Percentiles rank a stretch among this genome's conserved stretches.
These are phyloP conservation scores for Pocota personata DNA, from an alignment of 2,888 invertebrate genomes.

Conservation along the genomic window DNA sequence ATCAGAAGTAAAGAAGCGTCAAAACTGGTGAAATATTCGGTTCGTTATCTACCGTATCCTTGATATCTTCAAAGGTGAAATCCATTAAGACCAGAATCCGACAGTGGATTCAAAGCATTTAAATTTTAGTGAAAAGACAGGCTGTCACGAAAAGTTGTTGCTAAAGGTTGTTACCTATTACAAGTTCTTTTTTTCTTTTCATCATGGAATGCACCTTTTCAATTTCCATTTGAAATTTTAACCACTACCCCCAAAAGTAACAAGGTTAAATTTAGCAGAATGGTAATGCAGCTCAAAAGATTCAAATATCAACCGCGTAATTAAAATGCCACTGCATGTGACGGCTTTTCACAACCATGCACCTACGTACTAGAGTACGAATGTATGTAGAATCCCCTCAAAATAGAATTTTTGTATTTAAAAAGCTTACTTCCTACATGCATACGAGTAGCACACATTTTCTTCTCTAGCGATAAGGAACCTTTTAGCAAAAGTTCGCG, in stretches of 20 bases:
- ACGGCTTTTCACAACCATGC: not conserved
- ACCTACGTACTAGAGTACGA: not conserved
- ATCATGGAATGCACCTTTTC: not conserved
- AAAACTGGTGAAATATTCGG: too few relatives aligned
- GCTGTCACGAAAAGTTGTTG: not conserved
- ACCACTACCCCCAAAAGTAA: not conserved
- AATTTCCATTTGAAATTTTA: not conserved
- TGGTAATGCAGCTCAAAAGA: not conserved
- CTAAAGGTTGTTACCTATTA: not conserved
- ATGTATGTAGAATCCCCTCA: not conserved
- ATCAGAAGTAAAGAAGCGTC: too few relatives aligned
- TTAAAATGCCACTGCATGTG: conserved; percentile 35
- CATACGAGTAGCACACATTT: conserved; percentile 1
- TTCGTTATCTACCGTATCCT: too few relatives aligned
- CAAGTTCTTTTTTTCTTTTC: not conserved
- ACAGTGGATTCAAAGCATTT: not conserved
- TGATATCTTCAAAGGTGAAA: too few relatives aligned
- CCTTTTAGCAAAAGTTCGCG: conserved; percentile 8
- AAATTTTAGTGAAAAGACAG: not conserved
- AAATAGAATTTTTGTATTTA: not conserved
- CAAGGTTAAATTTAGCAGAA: not conserved
- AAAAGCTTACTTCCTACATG: conserved; percentile 15
- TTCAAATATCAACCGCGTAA: conserved; percentile 13
- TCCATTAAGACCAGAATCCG: too few relatives aligned
- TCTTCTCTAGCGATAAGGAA: not conserved